Percentiles rank a stretch among this genome's conserved stretches.
These are phyloP conservation scores for Ecliptopera silaceata DNA, from an alignment of 2,888 invertebrate species.

Conservation along the genomic window DNA sequence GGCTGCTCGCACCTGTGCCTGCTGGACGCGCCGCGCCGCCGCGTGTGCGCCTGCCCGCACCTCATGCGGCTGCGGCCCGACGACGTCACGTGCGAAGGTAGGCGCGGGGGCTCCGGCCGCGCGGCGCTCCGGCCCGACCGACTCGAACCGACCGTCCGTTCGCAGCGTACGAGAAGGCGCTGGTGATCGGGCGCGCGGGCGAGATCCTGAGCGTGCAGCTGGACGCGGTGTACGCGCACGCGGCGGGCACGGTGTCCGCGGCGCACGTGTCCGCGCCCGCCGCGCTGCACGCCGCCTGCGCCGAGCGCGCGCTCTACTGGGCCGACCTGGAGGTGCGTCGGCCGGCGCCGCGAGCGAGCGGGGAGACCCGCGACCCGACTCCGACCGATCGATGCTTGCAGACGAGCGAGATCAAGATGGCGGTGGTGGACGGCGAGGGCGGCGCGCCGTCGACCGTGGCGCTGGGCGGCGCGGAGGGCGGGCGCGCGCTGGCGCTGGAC, in stretches of 20 bases:
- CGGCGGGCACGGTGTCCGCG: conserved; percentile 91
- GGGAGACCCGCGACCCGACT: too few relatives aligned
- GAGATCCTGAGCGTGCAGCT: conserved; percentile 94
- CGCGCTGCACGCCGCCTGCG: conserved; percentile 87
- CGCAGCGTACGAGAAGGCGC: conserved; percentile 89
- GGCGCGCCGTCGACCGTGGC: conserved; percentile 85
- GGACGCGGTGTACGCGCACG: conserved; percentile 88
- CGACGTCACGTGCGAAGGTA: conserved; percentile 64
- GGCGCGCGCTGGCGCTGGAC: conserved; percentile 91
- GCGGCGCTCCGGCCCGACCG: neutral
- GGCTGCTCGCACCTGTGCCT: conserved; percentile 93
- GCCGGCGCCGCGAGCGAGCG: too few relatives aligned
- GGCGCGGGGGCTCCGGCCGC: conserved; percentile 2
- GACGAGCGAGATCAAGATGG: conserved; percentile 86
- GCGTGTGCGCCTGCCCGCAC: conserved; percentile 93
- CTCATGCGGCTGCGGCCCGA: conserved; percentile 90
- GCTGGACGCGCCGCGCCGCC: conserved; percentile 84
- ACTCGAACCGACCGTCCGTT: conserved; percentile 18
- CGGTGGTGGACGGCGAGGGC: conserved; percentile 72
- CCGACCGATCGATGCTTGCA: too few relatives aligned
- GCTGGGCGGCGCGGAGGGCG: conserved; percentile 75
- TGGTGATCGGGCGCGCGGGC: conserved; percentile 88
- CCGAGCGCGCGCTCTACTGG: conserved; percentile 88
- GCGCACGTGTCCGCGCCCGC: conserved; percentile 88
- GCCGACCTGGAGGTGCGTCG: conserved; percentile 79